Percentiles rank a stretch among this genome's conserved stretches.
Conservation (phyloP, 2,797 vertebrate species). For the Halcyon smyrnensis region DNA sequence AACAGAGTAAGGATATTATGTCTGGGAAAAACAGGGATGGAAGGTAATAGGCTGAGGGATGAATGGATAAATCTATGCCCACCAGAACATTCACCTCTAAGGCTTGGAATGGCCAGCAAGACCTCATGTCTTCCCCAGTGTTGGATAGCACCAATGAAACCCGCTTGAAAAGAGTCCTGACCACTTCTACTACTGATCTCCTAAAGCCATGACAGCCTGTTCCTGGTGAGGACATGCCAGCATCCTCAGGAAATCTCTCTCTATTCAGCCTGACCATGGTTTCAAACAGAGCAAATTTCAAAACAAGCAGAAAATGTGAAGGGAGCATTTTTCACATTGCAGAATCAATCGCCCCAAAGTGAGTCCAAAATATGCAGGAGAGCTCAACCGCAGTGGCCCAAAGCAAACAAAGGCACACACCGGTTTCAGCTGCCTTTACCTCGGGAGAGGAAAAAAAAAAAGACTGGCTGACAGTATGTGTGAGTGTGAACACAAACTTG, state of each 20-base stretch:
- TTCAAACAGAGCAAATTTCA: not conserved
- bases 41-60: not conserved
- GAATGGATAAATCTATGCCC: not conserved
- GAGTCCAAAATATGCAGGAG: not conserved
- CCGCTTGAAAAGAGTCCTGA: not conserved
- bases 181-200: not conserved
- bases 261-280: not conserved
- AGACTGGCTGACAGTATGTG: not conserved
- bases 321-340: not conserved
- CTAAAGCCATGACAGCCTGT: not conserved
- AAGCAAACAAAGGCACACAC: not conserved
- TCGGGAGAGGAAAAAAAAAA: not conserved
- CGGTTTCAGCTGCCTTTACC: not conserved
- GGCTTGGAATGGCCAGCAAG: not conserved
- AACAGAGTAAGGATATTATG: not conserved
- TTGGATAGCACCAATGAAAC: not conserved
- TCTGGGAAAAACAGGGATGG: not conserved
- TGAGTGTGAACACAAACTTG: not conserved
- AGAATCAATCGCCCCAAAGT: not conserved
- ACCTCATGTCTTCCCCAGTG: not conserved
- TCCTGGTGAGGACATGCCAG: not conserved
- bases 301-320: not conserved
- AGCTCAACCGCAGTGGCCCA: not conserved
- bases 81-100: not conserved
- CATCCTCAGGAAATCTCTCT: not conserved